phyloP scores from a whole-genome alignment of 2,888 invertebrate species.

The Melolontha melolontha region DNA sequence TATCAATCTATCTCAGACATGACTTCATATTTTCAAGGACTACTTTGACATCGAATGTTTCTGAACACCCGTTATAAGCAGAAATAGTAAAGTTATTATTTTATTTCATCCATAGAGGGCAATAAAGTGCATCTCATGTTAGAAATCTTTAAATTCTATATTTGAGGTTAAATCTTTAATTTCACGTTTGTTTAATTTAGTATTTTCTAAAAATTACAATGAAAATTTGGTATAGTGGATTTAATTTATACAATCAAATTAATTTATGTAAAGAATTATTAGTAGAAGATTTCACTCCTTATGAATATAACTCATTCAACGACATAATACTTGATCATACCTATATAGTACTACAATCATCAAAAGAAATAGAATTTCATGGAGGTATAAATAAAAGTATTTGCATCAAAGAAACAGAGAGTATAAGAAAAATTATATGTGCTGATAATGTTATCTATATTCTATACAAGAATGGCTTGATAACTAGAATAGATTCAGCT shows the following conservation, averaged over 20 bases:
- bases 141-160: too few species aligned
- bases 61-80: too few species aligned
- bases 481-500: constrained; percentile 54
- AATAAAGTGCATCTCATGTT: too few species aligned
- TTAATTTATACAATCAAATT: constrained; percentile 63
- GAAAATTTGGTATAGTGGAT: constrained; percentile 62
- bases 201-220: too few species aligned
- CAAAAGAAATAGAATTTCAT: constrained; percentile 40
- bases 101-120: too few species aligned
- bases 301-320: constrained; percentile 50
- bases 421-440: constrained; percentile 47
- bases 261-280: constrained; percentile 46
- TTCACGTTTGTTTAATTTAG: too few species aligned
- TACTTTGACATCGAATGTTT: too few species aligned
- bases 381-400: constrained; percentile 43
- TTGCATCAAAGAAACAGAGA: constrained; percentile 22
- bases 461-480: constrained; percentile 51
- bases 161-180: too few species aligned
- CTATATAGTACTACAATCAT: constrained; percentile 48
- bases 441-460: constrained; percentile 56
- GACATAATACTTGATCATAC: constrained; percentile 55
- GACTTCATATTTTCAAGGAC: too few species aligned
- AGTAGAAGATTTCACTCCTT: constrained; percentile 53
- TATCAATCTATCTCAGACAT: too few species aligned
- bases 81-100: too few species aligned